A percentile compares a stretch with the other conserved stretches of the same genome.
phyloP scores from a whole-genome alignment of 2,888 invertebrate species.

The Beris chalybata region DNA sequence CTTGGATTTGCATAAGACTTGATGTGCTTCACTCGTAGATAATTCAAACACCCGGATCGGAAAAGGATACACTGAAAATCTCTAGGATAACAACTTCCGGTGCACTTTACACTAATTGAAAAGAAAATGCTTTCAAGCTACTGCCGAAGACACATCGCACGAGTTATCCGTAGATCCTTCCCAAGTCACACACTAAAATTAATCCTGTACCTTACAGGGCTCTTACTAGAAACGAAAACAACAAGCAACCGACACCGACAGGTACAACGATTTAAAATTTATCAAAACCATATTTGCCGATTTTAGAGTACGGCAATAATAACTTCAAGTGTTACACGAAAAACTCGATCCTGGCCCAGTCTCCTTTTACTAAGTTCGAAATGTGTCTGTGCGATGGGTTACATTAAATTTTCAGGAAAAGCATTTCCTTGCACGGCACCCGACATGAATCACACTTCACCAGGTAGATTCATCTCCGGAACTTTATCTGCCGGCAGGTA shows the following conservation, averaged over 20 bases:
- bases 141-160: background rate
- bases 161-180: background rate
- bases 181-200: constrained; percentile 27
- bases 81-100: constrained; percentile 4
- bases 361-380: background rate
- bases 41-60: background rate
- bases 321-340: background rate
- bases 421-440: constrained; percentile 3
- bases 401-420: constrained; percentile 16
- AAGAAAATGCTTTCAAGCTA: constrained; percentile 7
- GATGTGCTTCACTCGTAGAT: background rate
- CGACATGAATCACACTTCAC: constrained; percentile 1
- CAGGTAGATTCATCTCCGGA: background rate
- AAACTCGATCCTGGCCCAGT: background rate
- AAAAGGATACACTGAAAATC: background rate
- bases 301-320: constrained; percentile 7
- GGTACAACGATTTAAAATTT: constrained; percentile 28
- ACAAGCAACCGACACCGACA: background rate
- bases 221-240: background rate
- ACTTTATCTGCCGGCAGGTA: constrained; percentile 9
- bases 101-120: constrained; percentile 32
- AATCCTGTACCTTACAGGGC: constrained; percentile 2
- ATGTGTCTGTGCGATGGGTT: background rate
- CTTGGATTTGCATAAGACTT: constrained; percentile 7
- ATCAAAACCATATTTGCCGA: constrained; percentile 21